Conservation (phyloP, 2,888 invertebrate species). For the Ichneumon xanthorius region DNA sequence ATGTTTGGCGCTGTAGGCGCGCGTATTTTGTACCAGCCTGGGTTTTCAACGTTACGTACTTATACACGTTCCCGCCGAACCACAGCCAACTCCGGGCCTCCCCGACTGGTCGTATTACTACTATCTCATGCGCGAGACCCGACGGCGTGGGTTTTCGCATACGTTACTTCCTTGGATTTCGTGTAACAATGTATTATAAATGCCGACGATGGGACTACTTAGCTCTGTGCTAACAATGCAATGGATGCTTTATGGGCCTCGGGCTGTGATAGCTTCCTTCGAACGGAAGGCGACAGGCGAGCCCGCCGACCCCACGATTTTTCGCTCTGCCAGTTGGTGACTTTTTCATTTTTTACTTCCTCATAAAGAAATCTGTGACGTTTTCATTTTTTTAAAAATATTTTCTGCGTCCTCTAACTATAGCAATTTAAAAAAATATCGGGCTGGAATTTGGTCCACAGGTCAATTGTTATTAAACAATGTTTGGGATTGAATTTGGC, state of each 20-base stretch:
- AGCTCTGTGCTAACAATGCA: not conserved
- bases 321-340: not conserved
- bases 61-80: constrained; percentile 50
- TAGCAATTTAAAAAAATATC: no score
- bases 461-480: no score
- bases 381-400: no score
- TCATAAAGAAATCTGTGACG: no score
- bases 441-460: no score
- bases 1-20: constrained; percentile 13
- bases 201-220: constrained; percentile 33
- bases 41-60: constrained; percentile 31
- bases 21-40: constrained; percentile 6
- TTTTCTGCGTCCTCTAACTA: no score
- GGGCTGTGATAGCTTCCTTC: constrained; percentile 40
- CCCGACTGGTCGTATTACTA: constrained; percentile 35
- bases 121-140: constrained; percentile 23
- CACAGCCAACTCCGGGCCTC: constrained; percentile 32
- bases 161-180: constrained; percentile 48
- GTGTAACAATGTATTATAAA: constrained; percentile 47
- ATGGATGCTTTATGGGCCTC: constrained; percentile 41
- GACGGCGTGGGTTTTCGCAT: constrained; percentile 53
- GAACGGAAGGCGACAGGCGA: constrained; percentile 52
- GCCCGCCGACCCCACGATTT: constrained; percentile 41
- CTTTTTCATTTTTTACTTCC: not conserved
- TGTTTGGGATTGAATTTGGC: no score